Percentiles rank a stretch among this genome's conserved stretches.
Evolutionary conservation across 2,113 vertebrate genomes (phyloP).

Genomic region (Zeus faber): DNA sequence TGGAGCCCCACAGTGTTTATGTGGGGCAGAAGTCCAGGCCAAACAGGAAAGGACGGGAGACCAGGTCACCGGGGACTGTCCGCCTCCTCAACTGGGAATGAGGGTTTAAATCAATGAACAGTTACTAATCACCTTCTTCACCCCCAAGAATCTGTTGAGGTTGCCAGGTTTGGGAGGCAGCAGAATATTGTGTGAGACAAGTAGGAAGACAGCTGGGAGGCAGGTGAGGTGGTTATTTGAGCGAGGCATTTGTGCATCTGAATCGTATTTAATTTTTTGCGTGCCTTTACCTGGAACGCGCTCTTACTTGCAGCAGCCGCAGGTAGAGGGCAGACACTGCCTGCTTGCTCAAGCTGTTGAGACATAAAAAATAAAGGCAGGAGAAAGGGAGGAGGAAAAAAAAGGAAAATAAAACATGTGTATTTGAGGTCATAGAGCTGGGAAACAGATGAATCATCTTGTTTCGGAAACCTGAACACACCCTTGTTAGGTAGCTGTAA

Average conservation of each 20-base stretch:
- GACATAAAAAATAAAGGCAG: constrained; percentile 69
- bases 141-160: too few species aligned
- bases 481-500: constrained; percentile 60
- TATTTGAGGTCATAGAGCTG: constrained; percentile 44
- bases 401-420: constrained; percentile 54
- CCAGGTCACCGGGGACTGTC: constrained; percentile 74
- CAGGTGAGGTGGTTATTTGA: too few species aligned
- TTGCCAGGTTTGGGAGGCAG: too few species aligned
- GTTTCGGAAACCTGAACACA: constrained; percentile 67
- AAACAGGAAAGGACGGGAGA: constrained; percentile 92
- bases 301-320: constrained; percentile 12
- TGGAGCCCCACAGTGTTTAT: constrained; percentile 83
- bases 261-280: too few species aligned
- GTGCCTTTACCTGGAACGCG: too few species aligned
- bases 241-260: too few species aligned
- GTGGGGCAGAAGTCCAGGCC: constrained; percentile 89
- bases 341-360: constrained; percentile 49
- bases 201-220: too few species aligned
- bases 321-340: constrained; percentile 32
- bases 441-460: constrained; percentile 68
- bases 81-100: too few species aligned
- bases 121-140: too few species aligned
- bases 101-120: too few species aligned
- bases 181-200: too few species aligned
- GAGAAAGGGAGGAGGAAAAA: constrained; percentile 23